Evolutionary conservation across 2,888 invertebrate genomes (phyloP), one percentile per base, ranked within the genome.

Genomic region (Cotesia congregata): DNA sequence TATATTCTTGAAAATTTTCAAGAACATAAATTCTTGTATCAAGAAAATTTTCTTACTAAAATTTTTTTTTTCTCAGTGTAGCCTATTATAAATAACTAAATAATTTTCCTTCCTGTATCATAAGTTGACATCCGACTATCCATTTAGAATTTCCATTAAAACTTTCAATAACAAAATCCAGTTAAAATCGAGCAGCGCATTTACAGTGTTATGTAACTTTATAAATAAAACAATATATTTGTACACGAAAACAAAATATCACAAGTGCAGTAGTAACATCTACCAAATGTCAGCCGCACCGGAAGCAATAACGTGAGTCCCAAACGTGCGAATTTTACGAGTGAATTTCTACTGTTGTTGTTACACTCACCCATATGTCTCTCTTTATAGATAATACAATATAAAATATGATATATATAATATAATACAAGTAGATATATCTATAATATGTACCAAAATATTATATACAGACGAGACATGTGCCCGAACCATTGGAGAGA

Each of bases 401-500:
- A 30, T 30, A 30, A 3, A 30, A 30, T 30, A 30, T 3, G 30
- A 50, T 39, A 67, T 59, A 61, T 67, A 67, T 40, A 61, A 12
- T 38, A 30, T 39, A n/a, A 65, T 64, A 30, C 39, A 15, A 30
- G 39, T 41, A 50, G 72, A 40, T 60, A 65, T 73, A 68, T 62
- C 7, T n/a, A 40, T 15, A 67, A 15, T 61, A 65, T 60, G 39
- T 39, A 62, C 39, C 61, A 67, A 59, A 59, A 64, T 30, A 30
- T 9, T 40, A 15, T 6, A 67, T 40, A n/a, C 60, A 61, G 39
- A 38, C 38, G 59, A n/a, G 62, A 61, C 17, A 41, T 41, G 68
- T 41, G 41, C 65, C 30, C 50, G 17, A 68, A 68, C 68, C 65
- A 65, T 41, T 41, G 15, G 71, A 72, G 75, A 79, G 62, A 77